Conservation (phyloP, 2,797 vertebrate species). For the Gephyroberyx darwinii region DNA sequence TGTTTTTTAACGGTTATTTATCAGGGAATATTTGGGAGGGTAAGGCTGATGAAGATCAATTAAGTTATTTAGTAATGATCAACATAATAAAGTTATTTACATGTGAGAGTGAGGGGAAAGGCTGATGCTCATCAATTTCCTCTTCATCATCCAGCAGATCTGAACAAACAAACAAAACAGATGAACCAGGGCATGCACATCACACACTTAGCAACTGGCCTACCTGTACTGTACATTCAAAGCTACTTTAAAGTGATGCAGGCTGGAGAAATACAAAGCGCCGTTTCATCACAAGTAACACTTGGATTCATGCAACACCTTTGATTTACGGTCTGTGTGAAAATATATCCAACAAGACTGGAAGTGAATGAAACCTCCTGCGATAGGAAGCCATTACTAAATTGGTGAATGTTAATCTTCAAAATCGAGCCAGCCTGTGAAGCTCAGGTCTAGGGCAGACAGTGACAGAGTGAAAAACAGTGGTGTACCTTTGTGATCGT, state of each 20-base stretch:
- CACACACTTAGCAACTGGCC: neutral
- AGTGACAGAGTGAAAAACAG: neutral
- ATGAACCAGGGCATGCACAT: neutral
- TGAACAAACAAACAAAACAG: slow-evolving; percentile 54
- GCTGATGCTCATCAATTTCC: slow-evolving; percentile 91
- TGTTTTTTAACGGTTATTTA: neutral
- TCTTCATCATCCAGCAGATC: slow-evolving; percentile 89
- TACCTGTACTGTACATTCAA: neutral
- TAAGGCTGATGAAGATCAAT: neutral
- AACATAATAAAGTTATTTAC: slow-evolving; percentile 66
- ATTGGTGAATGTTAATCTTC: too few species aligned
- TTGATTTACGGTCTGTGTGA: neutral
- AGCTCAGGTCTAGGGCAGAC: too few species aligned
- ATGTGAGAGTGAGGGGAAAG: slow-evolving; percentile 94
- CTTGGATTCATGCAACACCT: neutral
- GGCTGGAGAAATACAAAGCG: neutral
- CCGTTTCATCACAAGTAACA: neutral
- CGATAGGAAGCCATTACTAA: neutral
- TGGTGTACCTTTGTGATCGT: slow-evolving; percentile 87
- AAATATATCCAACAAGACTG: neutral
- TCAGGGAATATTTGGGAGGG: neutral
- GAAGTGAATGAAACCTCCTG: neutral
- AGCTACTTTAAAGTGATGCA: neutral
- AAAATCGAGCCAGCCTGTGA: too few species aligned
- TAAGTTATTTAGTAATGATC: neutral